Percentiles rank a stretch among this genome's conserved stretches.
Conservation (phyloP, 2,888 invertebrate genomes). For the Diplazon laetatorius region DNA sequence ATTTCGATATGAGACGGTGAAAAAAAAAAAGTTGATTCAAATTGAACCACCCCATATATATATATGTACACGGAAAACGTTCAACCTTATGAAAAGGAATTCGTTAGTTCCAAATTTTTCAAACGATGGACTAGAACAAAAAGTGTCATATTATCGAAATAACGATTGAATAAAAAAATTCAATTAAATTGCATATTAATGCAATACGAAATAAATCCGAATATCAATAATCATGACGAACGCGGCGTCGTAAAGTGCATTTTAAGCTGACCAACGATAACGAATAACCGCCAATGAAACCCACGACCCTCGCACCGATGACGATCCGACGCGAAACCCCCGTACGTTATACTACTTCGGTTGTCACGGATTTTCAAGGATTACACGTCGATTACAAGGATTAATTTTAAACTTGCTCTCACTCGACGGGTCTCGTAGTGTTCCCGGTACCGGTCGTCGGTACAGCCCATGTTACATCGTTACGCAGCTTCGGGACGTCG, state of each 20-base stretch:
- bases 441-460: too few relatives aligned
- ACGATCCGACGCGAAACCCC: not conserved
- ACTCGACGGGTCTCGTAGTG: conserved; percentile 40
- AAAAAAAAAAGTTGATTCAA: too few relatives aligned
- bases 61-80: too few relatives aligned
- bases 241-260: conserved; percentile 44
- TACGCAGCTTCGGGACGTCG: conserved; percentile 1
- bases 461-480: too few relatives aligned
- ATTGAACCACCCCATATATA: too few relatives aligned
- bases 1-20: too few relatives aligned
- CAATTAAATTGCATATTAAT: not conserved
- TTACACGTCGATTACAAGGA: conserved; percentile 82
- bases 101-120: too few relatives aligned
- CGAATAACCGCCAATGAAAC: conserved; percentile 32
- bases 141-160: not conserved
- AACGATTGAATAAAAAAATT: not conserved
- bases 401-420: conserved; percentile 80
- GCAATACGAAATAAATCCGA: not conserved
- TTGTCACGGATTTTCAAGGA: conserved; percentile 81
- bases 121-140: not conserved
- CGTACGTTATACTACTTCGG: conserved; percentile 26
- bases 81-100: too few relatives aligned
- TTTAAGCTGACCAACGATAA: conserved; percentile 56
- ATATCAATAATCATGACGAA: conserved; percentile 5
- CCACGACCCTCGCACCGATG: conserved; percentile 21